Evolutionary conservation across 2,888 invertebrate genomes (phyloP), one percentile per base, ranked within the genome.

Genomic region (Protophormia terraenovae): DNA sequence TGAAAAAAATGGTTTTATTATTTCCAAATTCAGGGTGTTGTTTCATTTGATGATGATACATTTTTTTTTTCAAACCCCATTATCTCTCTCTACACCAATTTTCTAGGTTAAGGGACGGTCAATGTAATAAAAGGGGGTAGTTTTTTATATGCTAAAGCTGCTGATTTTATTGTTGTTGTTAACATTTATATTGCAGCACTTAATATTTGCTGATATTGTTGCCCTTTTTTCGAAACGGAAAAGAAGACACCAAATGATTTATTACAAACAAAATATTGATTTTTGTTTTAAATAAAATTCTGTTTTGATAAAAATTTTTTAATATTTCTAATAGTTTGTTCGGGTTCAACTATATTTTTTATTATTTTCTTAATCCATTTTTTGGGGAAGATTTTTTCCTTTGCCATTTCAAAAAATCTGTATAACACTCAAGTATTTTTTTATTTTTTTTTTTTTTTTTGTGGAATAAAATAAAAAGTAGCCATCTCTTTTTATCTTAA

Each of bases 401-500:
- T n/a, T n/a, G 38, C 12, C 14, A 6, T 22, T 64, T 71, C 16
- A 62, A n/a, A 71, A 35, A 78, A 47, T 78, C 69, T 78, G 60
- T 78, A 78, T 78, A 64, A 78, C 69, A 71, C 69, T 78, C 53
- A n/a, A n/a, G 19, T 24, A 24, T 55, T 55, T 14, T 27, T 55
- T 60, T 69, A 19, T 12, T 14, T 60, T 60, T 60, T 27, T 55
- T 55, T 45, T 58, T 24, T 19, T 50, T 19, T 32, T 4, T 67
- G 27, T 75, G 35, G 5, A 19, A 12, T 0, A 60, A n/a, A n/a
- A n/a, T n/a, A n/a, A 69, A 82, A 75, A 71, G 32, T 85, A 84
- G 83, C 72, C 86, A 87, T 86, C 87, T 86, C 84, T 85, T 87
- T 87, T 84, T 77, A 73, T 60, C 82, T 19, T 69, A 41, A 53